Conservation (phyloP, 2,113 vertebrate genomes). For the Myotis yumanensis region DNA sequence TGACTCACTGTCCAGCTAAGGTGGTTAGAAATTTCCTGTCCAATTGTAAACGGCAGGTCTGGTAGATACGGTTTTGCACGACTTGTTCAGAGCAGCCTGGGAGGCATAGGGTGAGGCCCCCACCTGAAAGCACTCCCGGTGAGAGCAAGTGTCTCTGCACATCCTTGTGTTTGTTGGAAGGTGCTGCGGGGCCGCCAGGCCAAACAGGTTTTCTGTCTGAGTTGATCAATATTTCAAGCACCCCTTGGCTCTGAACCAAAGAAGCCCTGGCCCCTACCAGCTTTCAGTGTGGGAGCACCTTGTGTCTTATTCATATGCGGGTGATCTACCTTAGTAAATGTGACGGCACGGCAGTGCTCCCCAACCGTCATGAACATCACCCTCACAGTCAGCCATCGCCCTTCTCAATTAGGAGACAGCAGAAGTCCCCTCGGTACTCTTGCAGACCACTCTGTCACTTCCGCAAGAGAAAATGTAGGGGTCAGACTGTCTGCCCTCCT, state of each 20-base stretch:
- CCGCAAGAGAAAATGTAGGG: not conserved
- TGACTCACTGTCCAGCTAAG: not conserved
- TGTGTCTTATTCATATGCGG: not conserved
- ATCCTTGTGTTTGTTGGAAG: not conserved
- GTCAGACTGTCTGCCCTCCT: not conserved
- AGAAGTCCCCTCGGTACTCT: not conserved
- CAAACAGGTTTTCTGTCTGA: not conserved
- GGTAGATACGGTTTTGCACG: not conserved
- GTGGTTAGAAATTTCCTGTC: not conserved
- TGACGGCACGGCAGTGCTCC: not conserved
- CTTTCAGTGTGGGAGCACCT: not conserved
- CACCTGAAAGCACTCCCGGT: not conserved
- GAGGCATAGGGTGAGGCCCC: not conserved
- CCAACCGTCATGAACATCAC: not conserved
- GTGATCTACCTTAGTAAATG: not conserved
- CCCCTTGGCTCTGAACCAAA: not conserved
- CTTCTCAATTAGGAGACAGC: not conserved
- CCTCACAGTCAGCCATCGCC: not conserved
- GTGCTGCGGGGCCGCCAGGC: accelerated
- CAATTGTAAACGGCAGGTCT: not conserved
- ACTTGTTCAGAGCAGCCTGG: not conserved
- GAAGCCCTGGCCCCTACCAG: not conserved
- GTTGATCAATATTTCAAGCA: not conserved
- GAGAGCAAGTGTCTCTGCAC: not conserved
- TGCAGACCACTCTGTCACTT: not conserved